Conservation (phyloP, 2,888 invertebrate genomes). For the Rambutsinella grinnellia region DNA sequence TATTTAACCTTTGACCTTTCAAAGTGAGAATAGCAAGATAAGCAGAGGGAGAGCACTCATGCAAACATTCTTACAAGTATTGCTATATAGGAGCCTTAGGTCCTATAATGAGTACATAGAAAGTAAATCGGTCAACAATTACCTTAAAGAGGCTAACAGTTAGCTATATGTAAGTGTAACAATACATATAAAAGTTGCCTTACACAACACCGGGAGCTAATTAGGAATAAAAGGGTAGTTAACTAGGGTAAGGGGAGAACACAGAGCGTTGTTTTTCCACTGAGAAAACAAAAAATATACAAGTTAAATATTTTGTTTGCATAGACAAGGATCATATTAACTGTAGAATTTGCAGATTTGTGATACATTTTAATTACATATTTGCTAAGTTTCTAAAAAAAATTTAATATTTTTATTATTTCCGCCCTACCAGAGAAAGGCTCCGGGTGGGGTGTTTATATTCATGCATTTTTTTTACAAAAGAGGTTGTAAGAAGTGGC, state of each 20-base stretch:
- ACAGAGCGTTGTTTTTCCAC: background rate
- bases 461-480: slow-evolving; percentile 44
- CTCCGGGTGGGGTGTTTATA: slow-evolving; percentile 9
- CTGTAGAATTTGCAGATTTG: slow-evolving; percentile 16
- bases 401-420: slow-evolving; percentile 33
- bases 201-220: background rate
- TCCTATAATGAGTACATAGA: too few species aligned
- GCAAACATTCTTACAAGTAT: too few species aligned
- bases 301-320: slow-evolving; percentile 17
- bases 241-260: background rate
- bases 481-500: slow-evolving; percentile 52
- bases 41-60: too few species aligned
- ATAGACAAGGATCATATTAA: slow-evolving; percentile 8
- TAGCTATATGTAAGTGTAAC: too few species aligned
- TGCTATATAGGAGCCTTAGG: too few species aligned
- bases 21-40: too few species aligned
- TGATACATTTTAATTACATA: slow-evolving; percentile 25
- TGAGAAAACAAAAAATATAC: slow-evolving; percentile 10
- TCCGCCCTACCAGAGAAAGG: background rate
- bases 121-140: too few species aligned
- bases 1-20: too few species aligned
- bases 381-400: slow-evolving; percentile 25
- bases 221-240: background rate
- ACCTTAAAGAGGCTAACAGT: too few species aligned
- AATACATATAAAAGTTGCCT: too few species aligned